A percentile compares a stretch with the other conserved stretches of the same genome.
phyloP scores from a whole-genome alignment of 2,888 invertebrate species.

The Sminthurides aquaticus region DNA sequence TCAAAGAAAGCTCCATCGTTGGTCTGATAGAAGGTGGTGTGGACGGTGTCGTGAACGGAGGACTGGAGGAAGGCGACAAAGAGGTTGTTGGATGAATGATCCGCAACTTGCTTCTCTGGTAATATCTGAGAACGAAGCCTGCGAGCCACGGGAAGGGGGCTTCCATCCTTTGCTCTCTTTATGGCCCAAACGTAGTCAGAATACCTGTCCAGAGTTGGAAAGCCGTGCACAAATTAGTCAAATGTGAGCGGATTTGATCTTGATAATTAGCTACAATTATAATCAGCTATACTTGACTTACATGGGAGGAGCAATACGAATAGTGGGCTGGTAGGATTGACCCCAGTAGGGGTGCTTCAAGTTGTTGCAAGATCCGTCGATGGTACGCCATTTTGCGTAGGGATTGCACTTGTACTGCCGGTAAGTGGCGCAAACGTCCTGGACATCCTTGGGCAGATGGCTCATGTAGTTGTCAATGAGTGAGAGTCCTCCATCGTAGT shows the following conservation, averaged over 20 bases:
- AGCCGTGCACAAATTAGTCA: neutral
- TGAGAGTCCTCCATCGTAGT: conserved; percentile 30
- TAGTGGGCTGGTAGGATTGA: conserved; percentile 26
- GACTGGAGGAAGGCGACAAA: conserved; percentile 36
- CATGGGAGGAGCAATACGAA: conserved; percentile 35
- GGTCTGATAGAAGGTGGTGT: conserved; percentile 38
- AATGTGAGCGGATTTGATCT: neutral
- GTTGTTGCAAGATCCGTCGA: conserved; percentile 42
- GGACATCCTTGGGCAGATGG: conserved; percentile 32
- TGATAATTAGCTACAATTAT: neutral
- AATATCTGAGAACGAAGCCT: conserved; percentile 29
- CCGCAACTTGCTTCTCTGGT: conserved; percentile 38
- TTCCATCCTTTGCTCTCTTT: conserved; percentile 22
- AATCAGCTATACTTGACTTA: conserved; percentile 16
- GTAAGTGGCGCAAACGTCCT: conserved; percentile 27
- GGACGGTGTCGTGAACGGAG: conserved; percentile 34
- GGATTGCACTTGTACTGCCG: conserved; percentile 34
- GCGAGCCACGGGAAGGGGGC: conserved; percentile 30
- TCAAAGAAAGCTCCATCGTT: conserved; percentile 39
- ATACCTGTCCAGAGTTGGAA: conserved; percentile 2
- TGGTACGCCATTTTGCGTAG: conserved; percentile 33
- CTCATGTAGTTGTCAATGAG: conserved; percentile 27
- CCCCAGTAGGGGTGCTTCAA: conserved; percentile 35
- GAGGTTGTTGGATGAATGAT: conserved; percentile 30
- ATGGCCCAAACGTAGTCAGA: conserved; percentile 27